Percentiles rank a stretch among this genome's conserved stretches.
Evolutionary conservation across 2,888 invertebrate species (phyloP).

Genomic region (Margaritifera margaritifera): DNA sequence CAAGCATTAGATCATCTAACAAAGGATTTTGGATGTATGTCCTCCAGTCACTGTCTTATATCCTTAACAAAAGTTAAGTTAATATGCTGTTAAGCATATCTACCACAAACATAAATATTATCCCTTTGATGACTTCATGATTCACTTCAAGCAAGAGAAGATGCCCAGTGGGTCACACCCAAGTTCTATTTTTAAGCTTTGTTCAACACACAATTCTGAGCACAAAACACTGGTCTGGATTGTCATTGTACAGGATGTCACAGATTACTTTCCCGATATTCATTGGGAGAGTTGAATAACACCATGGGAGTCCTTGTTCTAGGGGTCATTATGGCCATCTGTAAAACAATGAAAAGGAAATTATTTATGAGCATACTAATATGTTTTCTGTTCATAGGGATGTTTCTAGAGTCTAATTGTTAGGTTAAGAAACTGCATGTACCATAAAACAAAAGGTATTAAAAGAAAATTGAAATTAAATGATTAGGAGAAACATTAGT

Average conservation of each 20-base stretch:
- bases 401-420: background rate
- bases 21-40: conserved; percentile 3
- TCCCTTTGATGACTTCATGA: no score
- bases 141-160: no score
- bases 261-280: conserved; percentile 40
- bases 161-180: no score
- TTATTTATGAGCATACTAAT: background rate
- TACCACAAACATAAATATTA: no score
- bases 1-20: background rate
- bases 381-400: background rate
- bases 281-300: conserved; percentile 37
- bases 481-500: no score
- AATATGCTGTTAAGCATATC: no score
- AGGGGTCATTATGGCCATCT: conserved; percentile 50
- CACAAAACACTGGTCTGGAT: no score
- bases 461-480: background rate
- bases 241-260: conserved; percentile 1
- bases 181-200: no score
- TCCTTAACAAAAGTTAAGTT: no score
- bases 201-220: no score
- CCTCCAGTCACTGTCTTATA: no score
- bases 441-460: background rate
- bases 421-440: background rate
- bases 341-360: conserved; percentile 11
- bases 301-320: conserved; percentile 47